phyloP scores from a whole-genome alignment of 2,797 vertebrate genomes.

The Eurystomus glaucurus region DNA sequence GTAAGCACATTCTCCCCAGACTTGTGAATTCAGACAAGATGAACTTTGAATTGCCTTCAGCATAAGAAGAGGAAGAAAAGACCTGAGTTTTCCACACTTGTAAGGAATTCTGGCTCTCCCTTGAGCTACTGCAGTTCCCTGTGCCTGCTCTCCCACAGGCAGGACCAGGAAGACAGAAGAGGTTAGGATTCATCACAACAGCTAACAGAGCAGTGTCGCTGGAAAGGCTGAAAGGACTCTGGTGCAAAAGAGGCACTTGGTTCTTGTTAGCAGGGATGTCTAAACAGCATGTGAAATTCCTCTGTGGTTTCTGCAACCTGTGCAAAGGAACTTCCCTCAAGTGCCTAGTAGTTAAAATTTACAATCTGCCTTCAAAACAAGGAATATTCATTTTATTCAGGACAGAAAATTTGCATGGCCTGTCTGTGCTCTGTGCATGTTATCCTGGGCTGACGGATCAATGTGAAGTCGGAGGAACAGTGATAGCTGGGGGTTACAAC shows the following conservation, averaged over 20 bases:
- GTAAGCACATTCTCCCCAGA: neutral
- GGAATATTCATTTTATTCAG: neutral
- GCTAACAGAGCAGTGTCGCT: neutral
- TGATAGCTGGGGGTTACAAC: neutral
- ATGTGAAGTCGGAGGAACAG: neutral
- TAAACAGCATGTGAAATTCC: neutral
- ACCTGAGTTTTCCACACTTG: neutral
- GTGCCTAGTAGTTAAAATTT: neutral
- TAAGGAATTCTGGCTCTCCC: neutral
- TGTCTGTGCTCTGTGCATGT: neutral
- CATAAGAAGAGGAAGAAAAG: neutral
- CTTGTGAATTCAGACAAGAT: neutral
- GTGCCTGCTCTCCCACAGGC: neutral
- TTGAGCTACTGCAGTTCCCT: neutral
- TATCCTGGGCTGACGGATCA: neutral
- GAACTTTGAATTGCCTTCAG: neutral
- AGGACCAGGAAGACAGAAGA: neutral
- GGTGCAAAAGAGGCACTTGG: neutral
- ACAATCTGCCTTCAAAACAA: neutral
- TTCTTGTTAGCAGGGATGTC: neutral
- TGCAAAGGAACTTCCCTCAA: neutral
- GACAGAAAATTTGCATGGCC: neutral
- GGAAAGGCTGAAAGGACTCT: neutral
- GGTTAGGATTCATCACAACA: neutral
- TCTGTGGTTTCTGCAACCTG: neutral